These are phyloP conservation scores for Chrysolina oricalcia DNA, from an alignment of 2,888 invertebrate genomes.

Conservation along the genomic window DNA sequence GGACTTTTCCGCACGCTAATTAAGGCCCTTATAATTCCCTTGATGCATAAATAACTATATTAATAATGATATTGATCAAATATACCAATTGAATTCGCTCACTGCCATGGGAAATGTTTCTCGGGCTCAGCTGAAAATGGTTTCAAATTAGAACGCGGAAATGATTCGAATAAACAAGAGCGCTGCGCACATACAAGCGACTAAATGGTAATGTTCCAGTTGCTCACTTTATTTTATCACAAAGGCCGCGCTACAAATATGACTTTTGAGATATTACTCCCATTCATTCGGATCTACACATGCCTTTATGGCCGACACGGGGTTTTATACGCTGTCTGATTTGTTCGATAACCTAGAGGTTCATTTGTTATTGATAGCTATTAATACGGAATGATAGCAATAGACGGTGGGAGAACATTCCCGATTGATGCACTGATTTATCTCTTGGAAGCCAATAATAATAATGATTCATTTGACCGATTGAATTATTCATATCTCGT, in stretches of 20 bases:
- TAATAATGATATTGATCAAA: too few relatives aligned
- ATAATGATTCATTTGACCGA: too few relatives aligned
- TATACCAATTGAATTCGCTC: too few relatives aligned
- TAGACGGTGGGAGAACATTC: neutral
- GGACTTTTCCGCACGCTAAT: too few relatives aligned
- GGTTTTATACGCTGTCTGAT: conserved; percentile 7
- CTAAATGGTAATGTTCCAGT: conserved; percentile 15
- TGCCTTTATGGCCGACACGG: conserved; percentile 6
- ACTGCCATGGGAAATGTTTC: too few relatives aligned
- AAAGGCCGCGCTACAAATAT: conserved; percentile 15
- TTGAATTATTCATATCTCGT: too few relatives aligned
- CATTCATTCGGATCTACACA: neutral
- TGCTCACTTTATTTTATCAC: conserved; percentile 19
- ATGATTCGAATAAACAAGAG: conserved; percentile 1
- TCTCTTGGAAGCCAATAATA: too few relatives aligned
- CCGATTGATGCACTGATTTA: neutral
- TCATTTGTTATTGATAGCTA: neutral
- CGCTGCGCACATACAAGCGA: neutral
- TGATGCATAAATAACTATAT: too few relatives aligned
- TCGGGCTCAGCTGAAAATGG: neutral
- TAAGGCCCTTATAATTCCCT: too few relatives aligned
- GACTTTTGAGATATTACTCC: conserved; percentile 10
- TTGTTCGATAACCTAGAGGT: neutral
- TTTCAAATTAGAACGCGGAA: conserved; percentile 7
- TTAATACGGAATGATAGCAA: neutral